Conservation (phyloP, 1,140 invertebrate genomes). For the Venustaconcha ellipsiformis region DNA sequence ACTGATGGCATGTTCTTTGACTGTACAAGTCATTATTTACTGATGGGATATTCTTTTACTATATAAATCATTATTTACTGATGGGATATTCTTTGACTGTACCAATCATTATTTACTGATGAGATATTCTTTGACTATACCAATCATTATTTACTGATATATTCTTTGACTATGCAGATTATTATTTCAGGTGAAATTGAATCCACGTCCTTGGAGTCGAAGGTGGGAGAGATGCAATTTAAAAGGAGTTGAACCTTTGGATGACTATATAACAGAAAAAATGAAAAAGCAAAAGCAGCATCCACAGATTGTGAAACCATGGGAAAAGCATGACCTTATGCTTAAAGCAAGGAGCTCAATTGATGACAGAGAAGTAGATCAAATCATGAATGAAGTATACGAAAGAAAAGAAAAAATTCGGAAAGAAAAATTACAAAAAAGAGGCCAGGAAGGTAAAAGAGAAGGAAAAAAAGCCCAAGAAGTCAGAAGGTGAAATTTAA, state of each 20-base stretch:
- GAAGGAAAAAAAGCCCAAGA: no score
- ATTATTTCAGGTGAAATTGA: conserved; percentile 9
- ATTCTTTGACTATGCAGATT: background rate
- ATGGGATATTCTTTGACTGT: background rate
- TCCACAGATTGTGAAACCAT: conserved; percentile 73
- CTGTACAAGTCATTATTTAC: background rate
- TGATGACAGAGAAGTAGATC: no score
- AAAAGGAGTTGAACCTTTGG: conserved; percentile 16
- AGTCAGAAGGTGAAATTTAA: no score
- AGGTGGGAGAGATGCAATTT: conserved; percentile 18
- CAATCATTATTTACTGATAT: background rate
- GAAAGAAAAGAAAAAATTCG: no score
- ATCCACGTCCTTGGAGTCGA: conserved; percentile 18
- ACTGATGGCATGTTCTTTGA: no score
- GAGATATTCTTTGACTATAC: background rate
- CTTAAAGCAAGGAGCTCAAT: no score
- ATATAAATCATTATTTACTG: background rate
- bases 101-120: background rate
- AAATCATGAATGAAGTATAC: no score
- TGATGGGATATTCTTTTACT: background rate
- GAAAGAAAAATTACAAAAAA: no score
- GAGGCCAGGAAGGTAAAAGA: no score
- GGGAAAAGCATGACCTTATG: conserved; percentile 95
- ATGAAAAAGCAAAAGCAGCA: background rate
- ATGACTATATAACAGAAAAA: conserved; percentile 7